phyloP scores from a whole-genome alignment of 2,797 vertebrate genomes.

The Enteromius radiatus region DNA sequence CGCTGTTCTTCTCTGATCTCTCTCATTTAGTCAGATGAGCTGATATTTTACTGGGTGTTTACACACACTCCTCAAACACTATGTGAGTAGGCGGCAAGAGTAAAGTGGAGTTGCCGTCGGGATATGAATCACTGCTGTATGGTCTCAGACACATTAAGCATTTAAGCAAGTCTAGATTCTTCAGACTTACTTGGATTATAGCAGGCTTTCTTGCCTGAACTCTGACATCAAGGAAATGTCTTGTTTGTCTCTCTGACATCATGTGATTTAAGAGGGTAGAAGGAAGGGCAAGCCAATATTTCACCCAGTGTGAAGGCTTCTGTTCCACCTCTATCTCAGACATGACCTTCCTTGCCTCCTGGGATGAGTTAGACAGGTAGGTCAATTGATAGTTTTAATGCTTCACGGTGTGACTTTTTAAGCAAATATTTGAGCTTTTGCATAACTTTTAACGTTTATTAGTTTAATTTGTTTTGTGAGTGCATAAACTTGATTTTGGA shows the following conservation, averaged over 20 bases:
- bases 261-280: not conserved
- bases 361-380: slow-evolving; percentile 52
- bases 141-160: not conserved
- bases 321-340: not conserved
- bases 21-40: slow-evolving; percentile 23
- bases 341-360: slow-evolving; percentile 50
- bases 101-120: not conserved
- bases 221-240: slow-evolving; percentile 19
- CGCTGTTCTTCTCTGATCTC: not conserved
- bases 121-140: slow-evolving; percentile 21
- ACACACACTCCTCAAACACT: slow-evolving; percentile 44
- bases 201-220: slow-evolving; percentile 26
- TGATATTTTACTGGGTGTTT: slow-evolving; percentile 48
- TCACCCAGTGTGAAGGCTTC: slow-evolving; percentile 1
- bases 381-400: not conserved
- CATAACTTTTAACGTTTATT: not conserved
- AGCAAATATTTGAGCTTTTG: not conserved
- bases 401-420: not conserved
- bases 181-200: not conserved
- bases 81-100: slow-evolving; percentile 33
- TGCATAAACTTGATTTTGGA: not conserved
- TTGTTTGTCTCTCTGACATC: not conserved
- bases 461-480: not conserved
- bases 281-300: not conserved
- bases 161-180: slow-evolving; percentile 20